A percentile compares a stretch with the other conserved stretches of the same genome.
These are phyloP conservation scores for Neotragus pygmaeus DNA, from an alignment of 2,113 vertebrate genomes.

Conservation along the genomic window DNA sequence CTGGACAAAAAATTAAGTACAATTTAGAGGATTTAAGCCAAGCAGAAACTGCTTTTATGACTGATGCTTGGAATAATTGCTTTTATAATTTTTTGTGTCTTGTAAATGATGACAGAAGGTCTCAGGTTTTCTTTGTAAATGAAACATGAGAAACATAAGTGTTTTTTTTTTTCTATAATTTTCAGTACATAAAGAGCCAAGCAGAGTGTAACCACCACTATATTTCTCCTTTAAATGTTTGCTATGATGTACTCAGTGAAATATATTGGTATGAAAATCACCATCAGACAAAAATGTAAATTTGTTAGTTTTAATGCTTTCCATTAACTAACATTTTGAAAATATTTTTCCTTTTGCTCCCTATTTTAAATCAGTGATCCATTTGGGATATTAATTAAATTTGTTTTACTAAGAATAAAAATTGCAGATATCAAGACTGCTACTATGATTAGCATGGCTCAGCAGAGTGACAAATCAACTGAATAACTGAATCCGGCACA, in stretches of 20 bases:
- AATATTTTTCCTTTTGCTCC: not conserved
- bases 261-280: not conserved
- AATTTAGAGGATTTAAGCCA: not conserved
- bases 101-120: not conserved
- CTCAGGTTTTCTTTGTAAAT: not conserved
- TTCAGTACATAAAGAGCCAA: not conserved
- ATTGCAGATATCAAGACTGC: not conserved
- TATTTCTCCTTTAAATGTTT: not conserved
- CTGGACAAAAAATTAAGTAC: not conserved
- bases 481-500: not conserved
- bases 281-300: not conserved
- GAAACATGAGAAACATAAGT: not conserved
- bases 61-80: not conserved
- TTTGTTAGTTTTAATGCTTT: slow-evolving; percentile 2
- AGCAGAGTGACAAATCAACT: not conserved
- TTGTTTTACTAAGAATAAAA: not conserved
- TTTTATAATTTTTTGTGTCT: not conserved
- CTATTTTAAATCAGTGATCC: not conserved
- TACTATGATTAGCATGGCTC: not conserved
- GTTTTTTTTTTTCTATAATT: not conserved
- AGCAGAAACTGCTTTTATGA: not conserved
- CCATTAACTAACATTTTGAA: not conserved
- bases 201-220: not conserved
- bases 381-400: not conserved
- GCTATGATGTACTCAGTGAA: not conserved